Percentiles rank a stretch among this genome's conserved stretches.
Conservation (phyloP, 2,888 invertebrate species). For the Masnerella sp. region DNA sequence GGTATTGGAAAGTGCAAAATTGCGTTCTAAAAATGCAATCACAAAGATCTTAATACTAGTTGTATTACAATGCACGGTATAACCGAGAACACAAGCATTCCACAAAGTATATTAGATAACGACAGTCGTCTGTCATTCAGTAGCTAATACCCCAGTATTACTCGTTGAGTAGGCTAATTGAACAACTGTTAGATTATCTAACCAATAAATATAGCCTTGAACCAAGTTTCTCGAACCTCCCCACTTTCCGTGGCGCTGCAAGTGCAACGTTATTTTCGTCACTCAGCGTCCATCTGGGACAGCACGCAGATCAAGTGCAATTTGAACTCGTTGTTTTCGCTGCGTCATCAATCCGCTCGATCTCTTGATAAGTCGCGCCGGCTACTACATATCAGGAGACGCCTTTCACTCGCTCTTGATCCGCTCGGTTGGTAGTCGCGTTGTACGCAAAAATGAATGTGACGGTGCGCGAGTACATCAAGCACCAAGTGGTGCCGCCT, state of each 20-base stretch:
- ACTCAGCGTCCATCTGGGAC: not conserved
- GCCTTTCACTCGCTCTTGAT: conserved; percentile 21
- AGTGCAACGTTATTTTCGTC: conserved; percentile 3
- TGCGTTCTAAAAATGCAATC: too few species aligned
- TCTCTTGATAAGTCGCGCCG: conserved; percentile 14
- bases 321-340: not conserved
- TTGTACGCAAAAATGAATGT: conserved; percentile 4
- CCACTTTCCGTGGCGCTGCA: not conserved
- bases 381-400: not conserved
- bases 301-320: not conserved
- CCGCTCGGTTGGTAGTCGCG: not conserved
- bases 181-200: not conserved
- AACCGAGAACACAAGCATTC: not conserved
- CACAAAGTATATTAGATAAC: not conserved
- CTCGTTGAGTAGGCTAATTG: conserved; percentile 1
- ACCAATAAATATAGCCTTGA: not conserved
- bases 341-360: conserved; percentile 3
- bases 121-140: not conserved
- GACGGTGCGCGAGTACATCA: conserved; percentile 18
- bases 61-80: not conserved
- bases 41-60: not conserved
- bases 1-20: too few species aligned
- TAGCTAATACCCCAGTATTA: conserved; percentile 7
- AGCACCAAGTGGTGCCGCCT: conserved; percentile 36
- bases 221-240: not conserved